Conservation (phyloP, 2,113 vertebrate species). For the Brienomyrus longianalis region DNA sequence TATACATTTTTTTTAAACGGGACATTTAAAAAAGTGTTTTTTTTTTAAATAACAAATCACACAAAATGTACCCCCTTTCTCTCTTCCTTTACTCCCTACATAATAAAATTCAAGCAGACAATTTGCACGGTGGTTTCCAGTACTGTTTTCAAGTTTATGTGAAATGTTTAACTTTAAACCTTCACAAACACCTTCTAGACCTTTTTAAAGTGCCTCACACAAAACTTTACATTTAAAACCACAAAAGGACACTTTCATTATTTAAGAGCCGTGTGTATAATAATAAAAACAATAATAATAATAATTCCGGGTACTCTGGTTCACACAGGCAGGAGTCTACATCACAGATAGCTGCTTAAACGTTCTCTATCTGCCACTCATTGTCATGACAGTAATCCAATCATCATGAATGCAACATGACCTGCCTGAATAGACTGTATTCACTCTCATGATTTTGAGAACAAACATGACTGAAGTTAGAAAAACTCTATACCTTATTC, state of each 20-base stretch:
- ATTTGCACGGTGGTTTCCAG: background rate
- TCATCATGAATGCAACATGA: constrained; percentile 1
- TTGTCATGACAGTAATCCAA: background rate
- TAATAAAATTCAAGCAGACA: constrained; percentile 25
- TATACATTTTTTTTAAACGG: constrained; percentile 26
- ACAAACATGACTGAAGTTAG: background rate
- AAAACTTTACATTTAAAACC: background rate
- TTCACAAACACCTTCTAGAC: background rate
- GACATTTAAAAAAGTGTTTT: background rate
- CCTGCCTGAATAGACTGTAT: background rate
- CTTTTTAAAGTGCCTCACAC: background rate
- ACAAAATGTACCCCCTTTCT: background rate
- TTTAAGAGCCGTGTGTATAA: background rate
- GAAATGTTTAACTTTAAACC: background rate
- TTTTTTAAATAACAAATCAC: background rate
- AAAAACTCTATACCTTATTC: constrained; percentile 17
- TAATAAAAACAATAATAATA: background rate
- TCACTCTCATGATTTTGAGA: background rate
- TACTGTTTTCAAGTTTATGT: background rate
- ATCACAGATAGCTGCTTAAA: background rate
- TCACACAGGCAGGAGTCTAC: background rate
- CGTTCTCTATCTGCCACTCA: background rate
- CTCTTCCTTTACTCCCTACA: constrained; percentile 1
- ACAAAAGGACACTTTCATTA: background rate
- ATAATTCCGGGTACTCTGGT: background rate